Evolutionary conservation across 2,113 vertebrate species (phyloP).

Genomic region (Nycticorax nycticorax): DNA sequence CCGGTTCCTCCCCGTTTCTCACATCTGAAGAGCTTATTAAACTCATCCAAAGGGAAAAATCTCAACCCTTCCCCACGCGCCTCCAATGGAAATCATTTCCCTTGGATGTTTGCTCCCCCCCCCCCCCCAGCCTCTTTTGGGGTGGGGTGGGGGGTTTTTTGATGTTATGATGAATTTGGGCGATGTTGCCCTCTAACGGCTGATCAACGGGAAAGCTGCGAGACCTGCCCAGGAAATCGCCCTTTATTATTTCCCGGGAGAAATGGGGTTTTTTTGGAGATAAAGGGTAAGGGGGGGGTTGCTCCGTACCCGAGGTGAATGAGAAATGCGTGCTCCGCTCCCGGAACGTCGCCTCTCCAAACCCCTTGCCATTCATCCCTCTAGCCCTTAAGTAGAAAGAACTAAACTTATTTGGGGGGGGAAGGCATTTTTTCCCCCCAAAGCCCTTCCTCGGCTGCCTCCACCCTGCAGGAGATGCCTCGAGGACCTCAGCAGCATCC

Average conservation of each 20-base stretch:
- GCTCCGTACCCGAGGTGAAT: neutral
- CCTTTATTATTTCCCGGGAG: neutral
- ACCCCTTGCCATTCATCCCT: neutral
- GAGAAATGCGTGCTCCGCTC: accelerated
- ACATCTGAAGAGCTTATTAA: neutral
- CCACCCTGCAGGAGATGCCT: neutral
- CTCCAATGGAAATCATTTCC: neutral
- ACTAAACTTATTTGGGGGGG: neutral
- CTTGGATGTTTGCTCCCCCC: neutral
- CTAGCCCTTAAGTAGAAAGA: neutral
- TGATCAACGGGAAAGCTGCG: neutral
- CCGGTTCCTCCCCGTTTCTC: neutral
- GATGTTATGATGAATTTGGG: neutral
- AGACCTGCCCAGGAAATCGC: neutral
- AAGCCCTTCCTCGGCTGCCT: neutral
- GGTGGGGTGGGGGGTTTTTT: neutral
- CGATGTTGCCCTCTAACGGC: constrained; percentile 31
- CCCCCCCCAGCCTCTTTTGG: neutral
- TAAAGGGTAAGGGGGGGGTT: neutral
- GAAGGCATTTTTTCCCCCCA: accelerated
- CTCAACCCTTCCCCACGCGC: neutral
- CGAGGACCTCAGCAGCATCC: neutral
- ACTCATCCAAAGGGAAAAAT: neutral
- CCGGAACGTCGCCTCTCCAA: accelerated
- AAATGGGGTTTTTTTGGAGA: neutral